Base-by-base conservation (phyloP, 2,888 invertebrate genomes). In the Psylliodes chrysocephalus region DNA sequence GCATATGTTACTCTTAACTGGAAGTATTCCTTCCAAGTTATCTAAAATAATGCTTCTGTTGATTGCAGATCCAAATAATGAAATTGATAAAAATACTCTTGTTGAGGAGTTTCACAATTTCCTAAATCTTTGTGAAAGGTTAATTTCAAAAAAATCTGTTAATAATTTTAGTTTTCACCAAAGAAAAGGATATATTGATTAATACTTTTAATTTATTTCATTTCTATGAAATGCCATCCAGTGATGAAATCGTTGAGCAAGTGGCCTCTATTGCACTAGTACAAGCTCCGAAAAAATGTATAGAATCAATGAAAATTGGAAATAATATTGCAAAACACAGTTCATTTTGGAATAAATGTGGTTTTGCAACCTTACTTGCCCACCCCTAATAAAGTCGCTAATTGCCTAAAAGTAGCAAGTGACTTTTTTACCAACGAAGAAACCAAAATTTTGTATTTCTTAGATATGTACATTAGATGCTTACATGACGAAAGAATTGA, bases 1-100 rank as follows among this genome's bases (percentile, higher is more conserved):
- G 12, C 56, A 56, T 7, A 56, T 46, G 33, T 38, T 56, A 8
- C 33, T 56, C 14, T 44, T 56, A 18, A 56, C 56, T 15, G 56
- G 46, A 46, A 46, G 14, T 46, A 30, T 56, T 17, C 44, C 46
- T 22, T 44, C 33, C 18, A 56, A 56, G 40, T 46, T 46, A 4
- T 52, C 52, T 52, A 52, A 47, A 47, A 47, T 47, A 14, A 22
- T 47, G 10, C 22, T 47, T 22, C 22, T 17, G 5, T 6, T 47
- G 12, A 47, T 47, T 12, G 47, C 47, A 47, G 14, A 47, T 47
- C 47, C 47, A 14, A 14, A 47, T 5, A 28, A 22, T n/a, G 47
- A 47, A 22, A 19, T 47, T 1, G 47, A 54, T 14, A 14, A 54
- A 5, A 25, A 54, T 0, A 40, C 19, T 18, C 22, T 54, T 15